These are phyloP conservation scores for Gadopsis bispinosus DNA, from an alignment of 2,797 vertebrate genomes.

Conservation along the genomic window DNA sequence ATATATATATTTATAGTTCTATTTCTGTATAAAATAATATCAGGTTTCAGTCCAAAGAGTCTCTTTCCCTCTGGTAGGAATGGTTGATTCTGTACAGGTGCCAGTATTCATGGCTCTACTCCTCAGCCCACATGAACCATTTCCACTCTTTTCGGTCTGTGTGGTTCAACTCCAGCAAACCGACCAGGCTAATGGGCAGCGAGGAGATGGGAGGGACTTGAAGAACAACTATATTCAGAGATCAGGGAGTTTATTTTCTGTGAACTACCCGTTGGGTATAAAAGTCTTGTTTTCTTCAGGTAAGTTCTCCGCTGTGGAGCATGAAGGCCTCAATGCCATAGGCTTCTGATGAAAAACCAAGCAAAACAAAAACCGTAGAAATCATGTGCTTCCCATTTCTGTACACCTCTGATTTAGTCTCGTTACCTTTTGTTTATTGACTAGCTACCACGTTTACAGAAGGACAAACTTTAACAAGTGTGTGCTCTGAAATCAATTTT, in stretches of 20 bases:
- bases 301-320: conserved; percentile 76
- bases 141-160: conserved; percentile 40
- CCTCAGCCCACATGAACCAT: conserved; percentile 67
- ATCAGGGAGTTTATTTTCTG: conserved; percentile 64
- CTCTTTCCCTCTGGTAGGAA: conserved; percentile 81
- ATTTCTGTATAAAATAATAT: conserved; percentile 88
- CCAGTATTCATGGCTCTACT: conserved; percentile 74
- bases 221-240: conserved; percentile 76
- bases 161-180: conserved; percentile 55
- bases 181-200: conserved; percentile 57
- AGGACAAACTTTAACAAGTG: conserved; percentile 66
- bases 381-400: conserved; percentile 78
- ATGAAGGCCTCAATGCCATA: conserved; percentile 83
- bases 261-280: conserved; percentile 71
- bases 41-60: conserved; percentile 81
- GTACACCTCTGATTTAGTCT: conserved; percentile 79
- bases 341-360: conserved; percentile 77
- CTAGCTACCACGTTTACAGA: conserved; percentile 76
- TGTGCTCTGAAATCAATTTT: conserved; percentile 69
- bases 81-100: conserved; percentile 87
- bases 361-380: conserved; percentile 59
- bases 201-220: conserved; percentile 73
- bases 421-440: conserved; percentile 48
- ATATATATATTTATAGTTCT: conserved; percentile 83
- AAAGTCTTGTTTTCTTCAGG: conserved; percentile 77